Base-by-base conservation (phyloP, 2,888 invertebrate genomes). In the Leucophora obtusa region DNA sequence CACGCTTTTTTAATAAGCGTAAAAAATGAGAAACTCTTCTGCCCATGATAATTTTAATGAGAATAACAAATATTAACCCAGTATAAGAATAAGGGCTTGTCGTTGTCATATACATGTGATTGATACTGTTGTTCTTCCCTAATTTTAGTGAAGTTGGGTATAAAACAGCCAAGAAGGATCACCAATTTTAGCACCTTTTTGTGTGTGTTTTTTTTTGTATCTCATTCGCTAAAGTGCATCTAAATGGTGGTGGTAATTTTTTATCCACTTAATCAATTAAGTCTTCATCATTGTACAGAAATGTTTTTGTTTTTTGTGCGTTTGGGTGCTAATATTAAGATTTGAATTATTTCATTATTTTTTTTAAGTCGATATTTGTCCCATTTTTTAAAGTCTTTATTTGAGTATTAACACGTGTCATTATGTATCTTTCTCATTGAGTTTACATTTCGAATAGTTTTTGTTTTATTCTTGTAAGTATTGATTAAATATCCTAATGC, bases 191-290 rank as follows among this genome's bases (percentile, higher is more conserved):
- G 50, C 72, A 73, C 72, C 70, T 81, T 81, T 73, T 59, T 72
- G 43, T 43, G 5, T 24, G 11, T 53, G 62, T 1, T 43, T 14
- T 43, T 43, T 14, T 43, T 4, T 43, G 43, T 8, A 38, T 59
- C 47, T 66, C 56, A 66, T 18, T 28, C 11, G n/a, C 72, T 21
- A 50, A 75, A 76, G 24, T 28, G 17, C 38, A 47, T 56, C 24
- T 21, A n/a, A 28, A 43, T 38, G 84, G 83, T 84, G 79, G 82
- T 82, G 80, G 82, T 58, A 82, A 82, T 86, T 88, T 88, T 88
- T 88, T 87, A 87, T 85, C 78, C 86, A 86, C 85, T 87, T 85
- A 87, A 89, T 86, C 88, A 88, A 87, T 88, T 87, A 88, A 89
- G 88, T 86, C 85, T 84, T n/a, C 88, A 85, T 70, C 73, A 59